phyloP scores from a whole-genome alignment of 2,888 invertebrate genomes.

The Philonicus albiceps region DNA sequence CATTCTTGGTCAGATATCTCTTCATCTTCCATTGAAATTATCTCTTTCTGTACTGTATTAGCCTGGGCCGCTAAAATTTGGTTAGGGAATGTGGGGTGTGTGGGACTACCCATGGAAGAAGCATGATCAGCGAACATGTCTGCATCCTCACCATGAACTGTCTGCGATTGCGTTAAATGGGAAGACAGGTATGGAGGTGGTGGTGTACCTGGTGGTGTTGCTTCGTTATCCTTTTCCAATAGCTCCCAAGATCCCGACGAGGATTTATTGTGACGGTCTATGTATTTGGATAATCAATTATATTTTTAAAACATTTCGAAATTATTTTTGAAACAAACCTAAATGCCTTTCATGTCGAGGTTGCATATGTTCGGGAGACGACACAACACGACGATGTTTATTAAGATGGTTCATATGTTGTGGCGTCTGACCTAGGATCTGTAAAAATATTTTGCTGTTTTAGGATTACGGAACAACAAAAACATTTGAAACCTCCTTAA shows the following conservation, averaged over 20 bases:
- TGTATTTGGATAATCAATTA: neutral
- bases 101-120: slow-evolving; percentile 49
- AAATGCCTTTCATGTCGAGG: slow-evolving; percentile 56
- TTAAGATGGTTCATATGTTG: slow-evolving; percentile 56
- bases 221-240: slow-evolving; percentile 60
- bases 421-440: slow-evolving; percentile 62
- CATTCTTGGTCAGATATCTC: slow-evolving; percentile 88
- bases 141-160: neutral
- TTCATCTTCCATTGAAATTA: slow-evolving; percentile 96
- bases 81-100: slow-evolving; percentile 52
- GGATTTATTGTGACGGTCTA: slow-evolving; percentile 60
- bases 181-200: slow-evolving; percentile 53
- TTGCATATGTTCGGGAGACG: slow-evolving; percentile 63
- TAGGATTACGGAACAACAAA: neutral
- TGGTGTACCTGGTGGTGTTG: slow-evolving; percentile 74
- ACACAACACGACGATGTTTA: slow-evolving; percentile 62
- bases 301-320: neutral
- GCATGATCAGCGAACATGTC: slow-evolving; percentile 43
- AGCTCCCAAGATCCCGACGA: slow-evolving; percentile 63
- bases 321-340: slow-evolving; percentile 51
- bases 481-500: neutral
- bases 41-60: slow-evolving; percentile 72
- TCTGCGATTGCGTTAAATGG: slow-evolving; percentile 51
- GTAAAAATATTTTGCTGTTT: slow-evolving; percentile 12
- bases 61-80: slow-evolving; percentile 60